phyloP scores from a whole-genome alignment of 1,140 invertebrate species.

The Probaryconus sp. region DNA sequence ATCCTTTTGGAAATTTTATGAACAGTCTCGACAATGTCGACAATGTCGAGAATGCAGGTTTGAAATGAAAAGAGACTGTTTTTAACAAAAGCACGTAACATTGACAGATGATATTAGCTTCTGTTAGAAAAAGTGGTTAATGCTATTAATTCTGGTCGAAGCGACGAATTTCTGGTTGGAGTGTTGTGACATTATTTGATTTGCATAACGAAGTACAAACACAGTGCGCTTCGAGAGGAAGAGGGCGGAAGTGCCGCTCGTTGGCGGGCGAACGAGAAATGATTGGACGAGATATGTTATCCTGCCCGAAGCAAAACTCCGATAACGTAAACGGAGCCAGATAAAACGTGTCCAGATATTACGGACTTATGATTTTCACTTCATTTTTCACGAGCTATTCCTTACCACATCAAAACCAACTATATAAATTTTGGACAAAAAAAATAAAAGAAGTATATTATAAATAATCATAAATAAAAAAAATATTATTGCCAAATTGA shows the following conservation, averaged over 20 bases:
- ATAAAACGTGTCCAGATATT: constrained; percentile 27
- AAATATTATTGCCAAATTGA: too few species aligned
- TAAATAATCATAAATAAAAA: too few species aligned
- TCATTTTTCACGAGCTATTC: constrained; percentile 6
- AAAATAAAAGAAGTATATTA: too few species aligned
- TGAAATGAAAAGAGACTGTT: too few species aligned
- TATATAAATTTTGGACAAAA: too few species aligned
- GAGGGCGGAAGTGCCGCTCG: constrained; percentile 44
- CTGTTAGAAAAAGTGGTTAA: constrained; percentile 10
- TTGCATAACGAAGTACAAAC: constrained; percentile 58
- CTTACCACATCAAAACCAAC: too few species aligned
- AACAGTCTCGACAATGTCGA: too few species aligned
- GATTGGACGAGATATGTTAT: constrained; percentile 54
- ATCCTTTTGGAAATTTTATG: too few species aligned
- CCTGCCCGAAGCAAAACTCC: constrained; percentile 37
- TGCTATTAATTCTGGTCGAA: constrained; percentile 30
- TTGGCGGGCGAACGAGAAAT: constrained; percentile 38
- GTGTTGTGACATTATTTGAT: constrained; percentile 52
- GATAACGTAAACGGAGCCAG: constrained; percentile 43
- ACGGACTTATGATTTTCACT: constrained; percentile 13
- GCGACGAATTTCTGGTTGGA: constrained; percentile 21
- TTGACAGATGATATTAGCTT: constrained; percentile 26
- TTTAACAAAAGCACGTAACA: too few species aligned
- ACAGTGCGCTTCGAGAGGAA: constrained; percentile 21
- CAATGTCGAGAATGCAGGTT: too few species aligned